Conservation (phyloP, 2,797 vertebrate species). For the Gymnocypris eckloni region DNA sequence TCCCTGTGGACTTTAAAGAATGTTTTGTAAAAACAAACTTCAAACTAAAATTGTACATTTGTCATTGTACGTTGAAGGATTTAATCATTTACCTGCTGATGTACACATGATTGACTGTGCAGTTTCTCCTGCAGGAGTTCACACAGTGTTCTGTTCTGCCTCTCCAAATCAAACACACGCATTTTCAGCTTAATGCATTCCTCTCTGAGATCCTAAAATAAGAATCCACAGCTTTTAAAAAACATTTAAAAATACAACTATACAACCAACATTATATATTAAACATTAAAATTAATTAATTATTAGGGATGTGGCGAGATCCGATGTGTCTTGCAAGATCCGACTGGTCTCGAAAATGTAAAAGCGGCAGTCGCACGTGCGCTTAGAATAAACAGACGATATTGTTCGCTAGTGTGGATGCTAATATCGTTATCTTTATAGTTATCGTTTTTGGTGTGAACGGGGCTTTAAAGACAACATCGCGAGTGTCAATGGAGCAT, state of each 20-base stretch:
- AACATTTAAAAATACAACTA: neutral
- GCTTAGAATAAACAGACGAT: too few relatives aligned
- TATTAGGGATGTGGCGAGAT: too few relatives aligned
- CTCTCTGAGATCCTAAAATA: slow-evolving; percentile 89
- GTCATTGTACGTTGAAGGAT: slow-evolving; percentile 4
- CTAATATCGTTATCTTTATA: too few relatives aligned
- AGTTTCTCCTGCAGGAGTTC: slow-evolving; percentile 94
- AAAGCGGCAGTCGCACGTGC: too few relatives aligned
- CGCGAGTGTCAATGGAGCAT: too few relatives aligned
- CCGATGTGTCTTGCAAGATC: too few relatives aligned
- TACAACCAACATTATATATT: neutral
- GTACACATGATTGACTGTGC: slow-evolving; percentile 85
- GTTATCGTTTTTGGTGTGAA: too few relatives aligned
- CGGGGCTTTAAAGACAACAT: too few relatives aligned
- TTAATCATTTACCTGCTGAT: slow-evolving; percentile 83
- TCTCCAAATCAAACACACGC: slow-evolving; percentile 93
- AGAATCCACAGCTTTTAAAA: neutral
- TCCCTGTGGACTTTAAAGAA: slow-evolving; percentile 31
- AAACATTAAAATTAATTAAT: neutral
- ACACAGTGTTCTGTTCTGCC: slow-evolving; percentile 92
- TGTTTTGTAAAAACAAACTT: slow-evolving; percentile 37
- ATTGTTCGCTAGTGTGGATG: too few relatives aligned
- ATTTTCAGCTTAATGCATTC: slow-evolving; percentile 98
- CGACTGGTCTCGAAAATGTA: too few relatives aligned
- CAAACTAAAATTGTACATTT: slow-evolving; percentile 1